Conservation (phyloP, 2,797 vertebrate species). For the Myoxocephalus aenaeus region DNA sequence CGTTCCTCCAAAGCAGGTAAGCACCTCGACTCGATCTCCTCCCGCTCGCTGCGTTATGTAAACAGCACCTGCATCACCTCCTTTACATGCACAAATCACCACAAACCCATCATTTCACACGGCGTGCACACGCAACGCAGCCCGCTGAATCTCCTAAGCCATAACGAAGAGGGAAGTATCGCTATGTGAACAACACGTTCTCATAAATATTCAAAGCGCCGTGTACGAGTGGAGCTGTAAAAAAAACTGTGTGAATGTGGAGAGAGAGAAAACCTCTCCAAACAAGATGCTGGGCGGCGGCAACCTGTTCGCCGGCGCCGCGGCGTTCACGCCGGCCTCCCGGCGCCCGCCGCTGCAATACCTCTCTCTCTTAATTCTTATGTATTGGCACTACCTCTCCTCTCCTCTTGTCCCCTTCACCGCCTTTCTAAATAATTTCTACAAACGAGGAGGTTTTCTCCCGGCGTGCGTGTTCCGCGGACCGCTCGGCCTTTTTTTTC, state of each 20-base stretch:
- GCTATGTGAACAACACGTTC: constrained; percentile 70
- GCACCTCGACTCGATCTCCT: constrained; percentile 27
- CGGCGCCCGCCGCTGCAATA: constrained; percentile 55
- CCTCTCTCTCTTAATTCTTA: constrained; percentile 78
- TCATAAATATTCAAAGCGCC: constrained; percentile 78
- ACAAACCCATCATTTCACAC: constrained; percentile 25
- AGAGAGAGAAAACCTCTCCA: constrained; percentile 6
- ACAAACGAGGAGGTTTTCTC: constrained; percentile 85
- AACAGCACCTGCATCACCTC: constrained; percentile 46
- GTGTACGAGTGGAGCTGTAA: constrained; percentile 66
- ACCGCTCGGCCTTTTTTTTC: constrained; percentile 85
- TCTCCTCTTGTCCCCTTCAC: constrained; percentile 80
- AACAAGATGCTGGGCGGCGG: constrained; percentile 57
- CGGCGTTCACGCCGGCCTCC: constrained; percentile 48
- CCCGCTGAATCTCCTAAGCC: constrained; percentile 46
- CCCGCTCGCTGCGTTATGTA: constrained; percentile 33
- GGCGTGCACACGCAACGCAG: constrained; percentile 11
- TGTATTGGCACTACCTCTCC: constrained; percentile 76
- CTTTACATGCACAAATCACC: constrained; percentile 11
- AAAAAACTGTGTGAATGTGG: constrained; percentile 55
- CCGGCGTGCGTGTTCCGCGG: too few species aligned
- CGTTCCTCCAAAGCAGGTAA: constrained; percentile 74
- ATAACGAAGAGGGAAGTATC: constrained; percentile 57
- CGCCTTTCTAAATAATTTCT: constrained; percentile 95
- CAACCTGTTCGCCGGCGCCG: constrained; percentile 67